Evolutionary conservation across 2,113 vertebrate genomes (phyloP).

Genomic region (Atherinomorus stipes): DNA sequence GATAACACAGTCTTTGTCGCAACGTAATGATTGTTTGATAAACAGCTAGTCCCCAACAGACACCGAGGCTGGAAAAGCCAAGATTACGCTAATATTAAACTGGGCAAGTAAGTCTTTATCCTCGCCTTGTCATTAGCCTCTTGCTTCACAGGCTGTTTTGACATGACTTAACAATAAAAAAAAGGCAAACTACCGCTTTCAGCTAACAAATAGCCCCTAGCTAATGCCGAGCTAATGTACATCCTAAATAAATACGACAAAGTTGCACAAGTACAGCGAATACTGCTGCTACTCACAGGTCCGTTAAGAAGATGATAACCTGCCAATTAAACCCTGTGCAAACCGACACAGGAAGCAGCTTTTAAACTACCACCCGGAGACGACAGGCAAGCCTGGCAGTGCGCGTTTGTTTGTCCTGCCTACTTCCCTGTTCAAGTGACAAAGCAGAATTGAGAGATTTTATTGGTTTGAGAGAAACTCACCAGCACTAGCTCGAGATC

Average conservation of each 20-base stretch:
- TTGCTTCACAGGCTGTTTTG: conserved; percentile 15
- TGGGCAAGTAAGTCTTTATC: not conserved
- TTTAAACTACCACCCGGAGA: not conserved
- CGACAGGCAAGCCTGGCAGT: not conserved
- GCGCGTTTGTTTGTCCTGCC: conserved; percentile 29
- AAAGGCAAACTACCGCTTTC: not conserved
- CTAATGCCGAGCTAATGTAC: not conserved
- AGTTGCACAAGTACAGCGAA: not conserved
- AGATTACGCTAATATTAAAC: not conserved
- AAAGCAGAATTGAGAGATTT: conserved; percentile 60
- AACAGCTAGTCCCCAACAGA: not conserved
- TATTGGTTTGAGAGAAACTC: conserved; percentile 82
- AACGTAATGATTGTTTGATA: not conserved
- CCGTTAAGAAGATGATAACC: conserved; percentile 32
- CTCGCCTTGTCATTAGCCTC: conserved; percentile 3
- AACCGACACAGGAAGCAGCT: not conserved
- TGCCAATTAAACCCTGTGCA: conserved; percentile 1
- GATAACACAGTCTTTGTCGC: not conserved
- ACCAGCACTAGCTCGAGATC: conserved; percentile 81
- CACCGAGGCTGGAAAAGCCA: not conserved
- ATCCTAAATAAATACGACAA: not conserved
- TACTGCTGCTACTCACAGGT: conserved; percentile 50
- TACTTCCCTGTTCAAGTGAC: conserved; percentile 74
- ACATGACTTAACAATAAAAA: not conserved
- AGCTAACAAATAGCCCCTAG: conserved; percentile 21